Base-by-base conservation (phyloP, 2,888 invertebrate genomes). In the Actias luna region DNA sequence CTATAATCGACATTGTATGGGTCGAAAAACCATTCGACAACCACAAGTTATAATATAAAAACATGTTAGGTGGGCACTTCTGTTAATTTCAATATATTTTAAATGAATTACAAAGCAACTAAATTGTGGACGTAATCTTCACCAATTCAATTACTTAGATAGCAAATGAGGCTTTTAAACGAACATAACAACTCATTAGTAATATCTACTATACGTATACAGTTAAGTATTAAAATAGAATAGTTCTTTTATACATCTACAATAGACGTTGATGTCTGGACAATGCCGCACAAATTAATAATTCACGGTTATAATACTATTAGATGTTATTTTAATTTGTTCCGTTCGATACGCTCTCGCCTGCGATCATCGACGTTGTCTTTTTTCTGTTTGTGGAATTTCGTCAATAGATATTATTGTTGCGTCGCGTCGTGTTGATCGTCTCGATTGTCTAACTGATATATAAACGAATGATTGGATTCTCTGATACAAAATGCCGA, bases 221-320 rank as follows among this genome's bases (percentile, higher is more conserved):
- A 63, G 42, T 62, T 62, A 31, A 64, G 58, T 59, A 36, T 57
- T 65, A 64, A 58, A 73, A 78, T 76, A 78, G 74, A 71, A 80
- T 80, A 73, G 64, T 63, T 73, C 75, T 70, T 73, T 72, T 71
- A 70, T 76, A 68, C 69, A 69, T 69, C 69, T 70, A 79, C 78
- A 75, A 75, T 71, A 65, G 66, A 62, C 60, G 65, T 66, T 65
- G 65, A 68, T 70, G 60, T 62, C 72, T 64, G 82, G 79, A 90
- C 91, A 91, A 91, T 89, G 80, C 79, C 75, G 67, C 69, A 77
- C 82, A 89, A 90, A 91, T 91, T 90, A 90, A 87, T 89, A 89
- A 87, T 87, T 86, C 87, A 88, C 87, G 88, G 85, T 78, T 83
- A 82, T 85, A 84, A 84, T 78, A 78, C 79, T 79, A 84, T 82